These are phyloP conservation scores for Edolisoma coerulescens DNA, from an alignment of 2,113 vertebrate genomes.

Conservation along the genomic window DNA sequence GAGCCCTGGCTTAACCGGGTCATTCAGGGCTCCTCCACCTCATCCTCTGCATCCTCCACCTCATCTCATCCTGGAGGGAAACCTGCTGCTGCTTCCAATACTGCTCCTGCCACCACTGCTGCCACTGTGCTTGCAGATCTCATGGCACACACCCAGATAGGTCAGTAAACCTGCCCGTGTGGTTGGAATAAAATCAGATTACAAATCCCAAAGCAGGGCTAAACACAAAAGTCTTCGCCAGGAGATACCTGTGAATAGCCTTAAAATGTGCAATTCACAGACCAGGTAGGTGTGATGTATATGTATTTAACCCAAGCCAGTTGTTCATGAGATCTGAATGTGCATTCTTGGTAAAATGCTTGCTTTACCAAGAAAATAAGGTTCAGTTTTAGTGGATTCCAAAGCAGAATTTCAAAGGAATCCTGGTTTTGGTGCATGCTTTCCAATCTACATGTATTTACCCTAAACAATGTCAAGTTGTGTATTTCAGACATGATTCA, in stretches of 20 bases:
- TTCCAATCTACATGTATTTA: not conserved
- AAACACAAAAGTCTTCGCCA: not conserved
- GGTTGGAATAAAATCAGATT: not conserved
- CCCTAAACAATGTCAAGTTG: not conserved
- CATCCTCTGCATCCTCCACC: slow-evolving; percentile 96
- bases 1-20: slow-evolving; percentile 95
- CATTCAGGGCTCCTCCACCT: slow-evolving; percentile 96
- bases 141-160: slow-evolving; percentile 88
- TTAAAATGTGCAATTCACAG: not conserved
- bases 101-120: slow-evolving; percentile 74
- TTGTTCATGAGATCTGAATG: not conserved
- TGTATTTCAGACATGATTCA: not conserved
- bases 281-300: slow-evolving; percentile 19
- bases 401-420: not conserved
- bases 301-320: not conserved
- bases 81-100: slow-evolving; percentile 74
- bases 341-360: slow-evolving; percentile 8
- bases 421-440: not conserved
- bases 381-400: not conserved
- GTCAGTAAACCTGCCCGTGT: slow-evolving; percentile 78
- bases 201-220: not conserved
- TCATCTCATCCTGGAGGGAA: slow-evolving; percentile 95
- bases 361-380: not conserved
- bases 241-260: not conserved
- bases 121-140: slow-evolving; percentile 85